Conservation (phyloP, 2,888 invertebrate species). For the Hylaea fasciaria region DNA sequence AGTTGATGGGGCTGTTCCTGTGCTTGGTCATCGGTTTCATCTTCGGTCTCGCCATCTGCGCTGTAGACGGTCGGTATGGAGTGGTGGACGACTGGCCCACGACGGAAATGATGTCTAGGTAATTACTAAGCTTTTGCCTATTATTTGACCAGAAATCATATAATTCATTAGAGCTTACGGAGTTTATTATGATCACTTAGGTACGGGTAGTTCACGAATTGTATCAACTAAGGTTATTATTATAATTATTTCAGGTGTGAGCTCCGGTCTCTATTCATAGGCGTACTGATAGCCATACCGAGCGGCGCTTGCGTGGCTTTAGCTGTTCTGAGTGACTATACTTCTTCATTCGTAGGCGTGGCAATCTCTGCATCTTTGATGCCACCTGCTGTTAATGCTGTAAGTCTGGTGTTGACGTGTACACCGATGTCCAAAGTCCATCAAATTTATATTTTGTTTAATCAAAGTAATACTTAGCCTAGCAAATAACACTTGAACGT, state of each 20-base stretch:
- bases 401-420: constrained; percentile 56
- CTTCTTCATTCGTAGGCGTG: constrained; percentile 91
- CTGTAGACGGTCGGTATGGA: constrained; percentile 83
- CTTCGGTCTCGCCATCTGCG: constrained; percentile 86
- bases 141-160: no score
- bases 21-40: constrained; percentile 88
- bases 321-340: constrained; percentile 91
- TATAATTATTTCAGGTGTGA: constrained; percentile 80
- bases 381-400: constrained; percentile 92
- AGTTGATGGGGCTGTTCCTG: constrained; percentile 87
- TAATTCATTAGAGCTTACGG: no score
- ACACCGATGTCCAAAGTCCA: no score
- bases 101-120: constrained; percentile 87
- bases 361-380: constrained; percentile 92
- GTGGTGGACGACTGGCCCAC: constrained; percentile 86
- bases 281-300: constrained; percentile 89
- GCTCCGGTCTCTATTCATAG: constrained; percentile 88
- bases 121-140: neutral
- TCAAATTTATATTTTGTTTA: no score
- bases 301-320: constrained; percentile 92
- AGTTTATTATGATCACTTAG: no score
- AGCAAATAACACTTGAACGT: no score
- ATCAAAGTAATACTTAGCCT: no score
- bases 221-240: no score
- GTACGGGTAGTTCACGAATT: no score